phyloP scores from a whole-genome alignment of 2,113 vertebrate species.

The Ochotona princeps region DNA sequence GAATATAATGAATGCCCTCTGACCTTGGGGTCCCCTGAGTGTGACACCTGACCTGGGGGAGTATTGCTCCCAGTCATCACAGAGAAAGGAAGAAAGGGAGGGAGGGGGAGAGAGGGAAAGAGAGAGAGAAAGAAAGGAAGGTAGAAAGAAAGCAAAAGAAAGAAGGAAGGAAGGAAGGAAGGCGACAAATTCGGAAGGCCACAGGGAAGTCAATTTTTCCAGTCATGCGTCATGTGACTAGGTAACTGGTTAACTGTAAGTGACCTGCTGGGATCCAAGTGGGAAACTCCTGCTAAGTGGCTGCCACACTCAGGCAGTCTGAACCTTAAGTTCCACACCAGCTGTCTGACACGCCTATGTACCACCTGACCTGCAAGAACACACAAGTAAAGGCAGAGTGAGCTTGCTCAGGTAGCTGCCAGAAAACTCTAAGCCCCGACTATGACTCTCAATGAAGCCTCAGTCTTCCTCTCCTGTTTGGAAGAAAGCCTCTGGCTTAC shows the following conservation, averaged over 20 bases:
- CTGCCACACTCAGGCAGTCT: conserved; percentile 30
- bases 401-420: not conserved
- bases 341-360: not conserved
- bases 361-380: not conserved
- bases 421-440: conserved; percentile 6
- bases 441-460: conserved; percentile 1
- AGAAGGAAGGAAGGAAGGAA: not conserved
- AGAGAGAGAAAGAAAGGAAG: no score
- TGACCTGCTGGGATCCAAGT: conserved; percentile 28
- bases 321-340: not conserved
- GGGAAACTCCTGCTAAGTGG: conserved; percentile 17
- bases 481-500: conserved; percentile 12
- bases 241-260: conserved; percentile 74
- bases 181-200: conserved; percentile 30
- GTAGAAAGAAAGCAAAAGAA: no score
- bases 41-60: not conserved
- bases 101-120: not conserved
- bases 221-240: conserved; percentile 67
- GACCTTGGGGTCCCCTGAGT: no score
- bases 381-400: not conserved
- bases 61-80: not conserved
- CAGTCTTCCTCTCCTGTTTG: conserved; percentile 34
- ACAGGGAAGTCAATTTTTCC: conserved; percentile 65
- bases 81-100: not conserved
- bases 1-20: no score